These are phyloP conservation scores for Momotus momota DNA, from an alignment of 2,797 vertebrate genomes.

Conservation along the genomic window DNA sequence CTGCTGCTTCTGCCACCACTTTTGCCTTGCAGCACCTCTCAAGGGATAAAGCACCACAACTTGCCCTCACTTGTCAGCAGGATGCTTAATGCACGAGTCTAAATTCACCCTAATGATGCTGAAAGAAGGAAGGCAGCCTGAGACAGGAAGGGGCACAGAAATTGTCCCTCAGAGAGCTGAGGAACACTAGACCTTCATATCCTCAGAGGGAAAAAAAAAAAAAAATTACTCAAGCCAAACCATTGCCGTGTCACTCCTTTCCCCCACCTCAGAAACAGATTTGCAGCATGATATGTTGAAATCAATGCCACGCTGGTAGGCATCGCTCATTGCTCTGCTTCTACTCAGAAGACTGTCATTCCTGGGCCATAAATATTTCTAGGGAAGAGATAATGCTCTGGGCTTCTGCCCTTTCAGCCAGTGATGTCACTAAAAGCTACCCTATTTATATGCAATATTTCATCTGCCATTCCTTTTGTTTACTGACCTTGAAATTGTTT, in stretches of 20 bases:
- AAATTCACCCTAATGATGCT: not conserved
- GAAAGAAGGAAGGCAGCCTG: not conserved
- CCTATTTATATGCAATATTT: constrained; percentile 22
- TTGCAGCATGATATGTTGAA: not conserved
- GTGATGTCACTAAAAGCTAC: constrained; percentile 26
- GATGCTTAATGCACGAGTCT: not conserved
- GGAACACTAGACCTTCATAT: not conserved
- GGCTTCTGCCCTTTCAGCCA: not conserved
- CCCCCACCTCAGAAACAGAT: not conserved
- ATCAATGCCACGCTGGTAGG: not conserved
- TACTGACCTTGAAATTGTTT: constrained; percentile 64
- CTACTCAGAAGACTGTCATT: not conserved
- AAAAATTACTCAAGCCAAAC: not conserved
- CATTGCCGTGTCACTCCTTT: not conserved
- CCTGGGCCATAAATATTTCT: constrained; percentile 35
- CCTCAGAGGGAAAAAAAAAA: not conserved
- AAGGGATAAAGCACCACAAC: not conserved
- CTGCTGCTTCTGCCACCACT: not conserved
- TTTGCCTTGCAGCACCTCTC: not conserved
- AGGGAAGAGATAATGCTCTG: not conserved
- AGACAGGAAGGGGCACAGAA: not conserved
- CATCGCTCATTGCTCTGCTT: constrained; percentile 1
- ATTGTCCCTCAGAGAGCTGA: not conserved
- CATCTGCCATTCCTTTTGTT: constrained; percentile 12
- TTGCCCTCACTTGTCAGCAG: not conserved